phyloP scores from a whole-genome alignment of 2,888 invertebrate species.

The Seladonia tumulorum region DNA sequence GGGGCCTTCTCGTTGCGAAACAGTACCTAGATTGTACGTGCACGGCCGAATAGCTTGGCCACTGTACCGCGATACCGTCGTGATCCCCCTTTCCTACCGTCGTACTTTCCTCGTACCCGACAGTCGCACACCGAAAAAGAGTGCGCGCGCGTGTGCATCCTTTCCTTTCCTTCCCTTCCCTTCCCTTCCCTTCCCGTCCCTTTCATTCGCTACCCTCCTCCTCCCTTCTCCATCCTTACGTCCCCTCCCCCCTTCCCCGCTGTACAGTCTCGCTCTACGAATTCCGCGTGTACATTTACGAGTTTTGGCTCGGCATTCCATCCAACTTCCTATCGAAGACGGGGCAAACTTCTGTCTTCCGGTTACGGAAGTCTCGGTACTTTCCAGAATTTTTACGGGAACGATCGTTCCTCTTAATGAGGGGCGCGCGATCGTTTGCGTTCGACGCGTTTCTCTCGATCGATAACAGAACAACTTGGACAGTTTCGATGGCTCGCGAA shows the following conservation, averaged over 20 bases:
- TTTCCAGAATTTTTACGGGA: conserved; percentile 45
- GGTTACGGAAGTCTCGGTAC: conserved; percentile 45
- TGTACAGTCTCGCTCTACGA: conserved; percentile 51
- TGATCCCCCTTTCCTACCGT: conserved; percentile 46
- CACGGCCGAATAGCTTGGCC: conserved; percentile 72
- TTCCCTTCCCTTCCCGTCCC: not conserved
- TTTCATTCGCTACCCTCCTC: not conserved
- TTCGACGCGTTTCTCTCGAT: conserved; percentile 2
- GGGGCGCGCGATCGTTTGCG: conserved; percentile 13
- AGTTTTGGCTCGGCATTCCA: conserved; percentile 65
- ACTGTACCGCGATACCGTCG: conserved; percentile 66
- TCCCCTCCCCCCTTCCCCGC: not conserved
- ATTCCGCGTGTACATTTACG: conserved; percentile 69
- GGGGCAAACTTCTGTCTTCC: conserved; percentile 47
- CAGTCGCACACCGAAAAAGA: conserved; percentile 21
- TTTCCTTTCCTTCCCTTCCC: conserved; percentile 36
- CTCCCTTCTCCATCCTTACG: not conserved
- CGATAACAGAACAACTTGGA: conserved; percentile 3
- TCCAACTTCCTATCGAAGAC: conserved; percentile 40
- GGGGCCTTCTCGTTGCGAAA: conserved; percentile 71
- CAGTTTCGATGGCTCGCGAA: conserved; percentile 1
- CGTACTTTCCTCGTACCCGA: conserved; percentile 49
- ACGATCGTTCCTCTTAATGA: conserved; percentile 41
- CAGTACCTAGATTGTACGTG: conserved; percentile 73
- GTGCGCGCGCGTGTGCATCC: conserved; percentile 34